These are phyloP conservation scores for Aphrophora alni DNA, from an alignment of 2,888 invertebrate species.

Conservation along the genomic window DNA sequence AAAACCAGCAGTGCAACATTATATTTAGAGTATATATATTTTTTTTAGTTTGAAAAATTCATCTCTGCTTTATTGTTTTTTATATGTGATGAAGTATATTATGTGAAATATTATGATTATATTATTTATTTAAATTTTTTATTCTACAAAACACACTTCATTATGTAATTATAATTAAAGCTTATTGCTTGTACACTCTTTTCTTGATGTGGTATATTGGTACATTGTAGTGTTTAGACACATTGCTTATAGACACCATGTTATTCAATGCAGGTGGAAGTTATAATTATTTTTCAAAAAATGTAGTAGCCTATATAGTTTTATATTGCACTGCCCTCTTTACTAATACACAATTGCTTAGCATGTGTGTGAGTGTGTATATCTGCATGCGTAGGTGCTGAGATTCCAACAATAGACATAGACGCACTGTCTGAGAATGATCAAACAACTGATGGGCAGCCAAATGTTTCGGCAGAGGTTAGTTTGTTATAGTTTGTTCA, in stretches of 20 bases:
- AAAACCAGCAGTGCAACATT: too few relatives aligned
- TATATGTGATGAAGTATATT: too few relatives aligned
- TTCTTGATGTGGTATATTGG: too few relatives aligned
- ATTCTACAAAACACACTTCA: too few relatives aligned
- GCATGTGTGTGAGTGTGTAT: constrained; percentile 4
- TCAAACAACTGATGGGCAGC: neutral
- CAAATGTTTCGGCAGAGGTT: neutral
- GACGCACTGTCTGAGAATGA: neutral
- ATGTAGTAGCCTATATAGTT: neutral
- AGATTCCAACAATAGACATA: neutral
- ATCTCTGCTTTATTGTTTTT: too few relatives aligned
- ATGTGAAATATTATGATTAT: too few relatives aligned
- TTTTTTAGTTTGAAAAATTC: too few relatives aligned
- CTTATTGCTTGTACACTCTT: too few relatives aligned
- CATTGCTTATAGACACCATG: neutral
- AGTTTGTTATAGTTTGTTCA: too few relatives aligned
- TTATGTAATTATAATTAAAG: too few relatives aligned
- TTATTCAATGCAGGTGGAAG: neutral
- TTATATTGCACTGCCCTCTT: neutral
- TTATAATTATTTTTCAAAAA: neutral
- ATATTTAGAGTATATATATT: too few relatives aligned
- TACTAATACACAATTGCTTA: neutral
- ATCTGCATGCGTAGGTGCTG: neutral
- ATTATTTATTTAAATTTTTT: too few relatives aligned
- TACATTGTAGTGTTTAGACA: neutral